Evolutionary conservation across 2,888 invertebrate species (phyloP), one percentile per base, ranked within the genome.

Genomic region (Cheilosia soror): DNA sequence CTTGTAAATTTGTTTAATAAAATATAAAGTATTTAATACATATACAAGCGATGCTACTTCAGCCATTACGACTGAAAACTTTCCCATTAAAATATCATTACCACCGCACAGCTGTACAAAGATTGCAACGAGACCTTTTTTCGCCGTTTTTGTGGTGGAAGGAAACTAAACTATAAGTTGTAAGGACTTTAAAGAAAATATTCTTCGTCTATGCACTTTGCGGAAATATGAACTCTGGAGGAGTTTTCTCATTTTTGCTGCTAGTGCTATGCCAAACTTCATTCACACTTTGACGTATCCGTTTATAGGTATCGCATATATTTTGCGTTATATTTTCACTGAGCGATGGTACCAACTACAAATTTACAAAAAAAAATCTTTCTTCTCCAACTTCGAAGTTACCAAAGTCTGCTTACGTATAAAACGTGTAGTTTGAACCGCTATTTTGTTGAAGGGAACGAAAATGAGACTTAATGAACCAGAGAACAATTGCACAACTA

Each of bases 21-120:
- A 20, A 20, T 20, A 20, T 20, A 20, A 20, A 20, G 20, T 20
- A 20, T 20, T 20, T 20, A 20, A 20, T 20, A 20, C 20, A 20
- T 20, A 20, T 20, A 20, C 20, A 20, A 20, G 20, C 20, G 20
- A 20, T 20, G 20, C 20, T 20, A 20, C 20, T 20, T 20, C 20
- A 20, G 33, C 33, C 33, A 33, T 47, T 40, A 15, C 40, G n/a
- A 25, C 2, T n/a, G 13, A 76, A 33, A 58, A 76, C 57, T 58
- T 68, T 40, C 60, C 55, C 66, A 76, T 76, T 60, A 76, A 76
- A 76, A 66, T 60, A 68, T 60, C 72, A 62, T 68, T 68, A 42
- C 37, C 51, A 49, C 57, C 11, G 5, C 40, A 42, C 51, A 62
- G 62, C 40, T 60, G 40, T 51, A 62, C 51, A 31, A 20, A 9